Percentiles rank a stretch among this genome's conserved stretches.
Conservation (phyloP, 2,888 invertebrate species). For the Zaprionus obscuricornis region DNA sequence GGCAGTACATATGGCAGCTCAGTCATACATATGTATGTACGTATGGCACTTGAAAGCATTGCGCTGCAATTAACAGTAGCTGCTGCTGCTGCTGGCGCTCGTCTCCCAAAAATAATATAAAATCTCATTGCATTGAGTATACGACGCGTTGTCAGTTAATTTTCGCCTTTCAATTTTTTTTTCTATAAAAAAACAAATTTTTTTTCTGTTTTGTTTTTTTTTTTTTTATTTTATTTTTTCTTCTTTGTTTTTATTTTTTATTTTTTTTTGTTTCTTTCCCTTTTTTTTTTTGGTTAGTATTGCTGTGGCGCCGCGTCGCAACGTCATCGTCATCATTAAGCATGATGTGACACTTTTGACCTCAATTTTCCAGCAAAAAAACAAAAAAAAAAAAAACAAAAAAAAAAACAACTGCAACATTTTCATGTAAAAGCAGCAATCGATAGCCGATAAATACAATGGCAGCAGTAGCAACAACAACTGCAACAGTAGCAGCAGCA, state of each 20-base stretch:
- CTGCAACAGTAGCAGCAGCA: slow-evolving; percentile 3
- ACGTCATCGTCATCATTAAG: slow-evolving; percentile 77
- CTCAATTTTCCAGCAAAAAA: slow-evolving; percentile 51
- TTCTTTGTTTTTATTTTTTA: slow-evolving; percentile 32
- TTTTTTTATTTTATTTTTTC: slow-evolving; percentile 37
- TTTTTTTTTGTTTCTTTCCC: slow-evolving; percentile 42
- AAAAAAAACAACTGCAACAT: slow-evolving; percentile 1
- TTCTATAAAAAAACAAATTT: slow-evolving; percentile 17
- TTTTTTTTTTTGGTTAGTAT: slow-evolving; percentile 29
- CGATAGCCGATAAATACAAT: slow-evolving; percentile 52
- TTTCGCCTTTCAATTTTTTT: slow-evolving; percentile 41
- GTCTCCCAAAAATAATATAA: not conserved
- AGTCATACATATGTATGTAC: slow-evolving; percentile 4
- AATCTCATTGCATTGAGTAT: slow-evolving; percentile 52
- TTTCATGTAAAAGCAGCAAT: slow-evolving; percentile 27
- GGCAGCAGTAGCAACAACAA: slow-evolving; percentile 1
- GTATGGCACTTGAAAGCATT: slow-evolving; percentile 58
- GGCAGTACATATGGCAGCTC: slow-evolving; percentile 11
- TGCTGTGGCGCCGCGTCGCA: slow-evolving; percentile 24
- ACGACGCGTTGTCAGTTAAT: slow-evolving; percentile 69
- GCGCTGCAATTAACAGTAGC: slow-evolving; percentile 71
- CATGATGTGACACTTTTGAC: slow-evolving; percentile 81
- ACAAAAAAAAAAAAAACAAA: not conserved
- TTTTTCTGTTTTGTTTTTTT: slow-evolving; percentile 39
- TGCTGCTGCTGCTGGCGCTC: slow-evolving; percentile 54